A percentile compares a stretch with the other conserved stretches of the same genome.
Evolutionary conservation across 2,888 invertebrate species (phyloP).

Genomic region (Chrysomela aeneicollis): DNA sequence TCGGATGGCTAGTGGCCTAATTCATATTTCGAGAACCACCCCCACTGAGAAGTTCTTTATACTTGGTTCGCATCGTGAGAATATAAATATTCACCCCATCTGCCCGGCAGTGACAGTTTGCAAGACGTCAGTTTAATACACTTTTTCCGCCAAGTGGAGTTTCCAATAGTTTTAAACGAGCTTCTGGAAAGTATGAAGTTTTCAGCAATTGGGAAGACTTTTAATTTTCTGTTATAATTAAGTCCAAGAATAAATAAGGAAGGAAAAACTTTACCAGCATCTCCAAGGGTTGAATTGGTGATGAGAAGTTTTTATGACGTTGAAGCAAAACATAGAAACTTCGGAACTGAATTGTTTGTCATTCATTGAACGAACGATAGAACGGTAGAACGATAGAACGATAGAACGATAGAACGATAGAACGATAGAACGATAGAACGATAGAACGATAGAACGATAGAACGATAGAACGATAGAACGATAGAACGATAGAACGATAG

Average conservation of each 20-base stretch:
- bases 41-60: background rate
- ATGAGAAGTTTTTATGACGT: no score
- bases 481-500: no score
- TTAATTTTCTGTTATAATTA: background rate
- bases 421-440: no score
- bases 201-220: background rate
- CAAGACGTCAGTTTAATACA: background rate
- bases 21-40: background rate
- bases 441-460: no score
- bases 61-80: background rate
- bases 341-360: no score
- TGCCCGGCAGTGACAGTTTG: background rate
- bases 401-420: no score
- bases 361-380: no score
- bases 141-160: background rate
- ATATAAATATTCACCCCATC: background rate
- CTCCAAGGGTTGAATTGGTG: no score
- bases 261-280: background rate
- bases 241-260: background rate
- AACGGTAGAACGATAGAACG: no score
- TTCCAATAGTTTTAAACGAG: slow-evolving; percentile 14
- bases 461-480: no score
- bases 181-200: slow-evolving; percentile 10
- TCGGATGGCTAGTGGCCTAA: background rate
- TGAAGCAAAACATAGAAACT: no score